Evolutionary conservation across 1,140 invertebrate genomes (phyloP).

Genomic region (Amyelois transitella): DNA sequence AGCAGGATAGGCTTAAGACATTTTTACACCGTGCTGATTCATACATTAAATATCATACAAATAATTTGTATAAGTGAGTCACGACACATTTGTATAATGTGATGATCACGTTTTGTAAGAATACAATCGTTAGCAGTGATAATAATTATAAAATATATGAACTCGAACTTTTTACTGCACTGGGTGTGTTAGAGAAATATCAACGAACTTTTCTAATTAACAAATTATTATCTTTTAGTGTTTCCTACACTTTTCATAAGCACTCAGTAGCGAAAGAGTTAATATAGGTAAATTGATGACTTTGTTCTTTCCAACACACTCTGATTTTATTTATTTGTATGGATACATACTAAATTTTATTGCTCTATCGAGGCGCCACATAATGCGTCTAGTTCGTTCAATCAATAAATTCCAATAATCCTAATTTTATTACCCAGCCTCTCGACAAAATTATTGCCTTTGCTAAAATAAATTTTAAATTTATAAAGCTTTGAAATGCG

Average conservation of each 20-base stretch:
- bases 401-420: neutral
- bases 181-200: too few relatives aligned
- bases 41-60: slow-evolving; percentile 19
- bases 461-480: neutral
- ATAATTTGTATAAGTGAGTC: slow-evolving; percentile 2
- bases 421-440: neutral
- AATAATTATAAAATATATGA: neutral
- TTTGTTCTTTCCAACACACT: too few relatives aligned
- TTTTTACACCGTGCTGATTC: slow-evolving; percentile 20
- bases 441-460: neutral
- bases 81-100: slow-evolving; percentile 3
- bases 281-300: too few relatives aligned
- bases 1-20: slow-evolving; percentile 12
- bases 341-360: too few relatives aligned
- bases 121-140: neutral
- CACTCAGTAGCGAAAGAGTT: too few relatives aligned
- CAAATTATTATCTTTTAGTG: too few relatives aligned
- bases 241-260: too few relatives aligned
- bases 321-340: too few relatives aligned
- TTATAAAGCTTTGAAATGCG: too few relatives aligned
- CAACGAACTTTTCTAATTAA: too few relatives aligned
- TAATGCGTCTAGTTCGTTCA: neutral
- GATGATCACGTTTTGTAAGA: neutral
- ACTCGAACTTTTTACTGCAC: too few relatives aligned
- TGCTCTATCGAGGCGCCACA: neutral